Base-by-base conservation (phyloP, 1,140 invertebrate genomes). In the Eufriesea mexicana region DNA sequence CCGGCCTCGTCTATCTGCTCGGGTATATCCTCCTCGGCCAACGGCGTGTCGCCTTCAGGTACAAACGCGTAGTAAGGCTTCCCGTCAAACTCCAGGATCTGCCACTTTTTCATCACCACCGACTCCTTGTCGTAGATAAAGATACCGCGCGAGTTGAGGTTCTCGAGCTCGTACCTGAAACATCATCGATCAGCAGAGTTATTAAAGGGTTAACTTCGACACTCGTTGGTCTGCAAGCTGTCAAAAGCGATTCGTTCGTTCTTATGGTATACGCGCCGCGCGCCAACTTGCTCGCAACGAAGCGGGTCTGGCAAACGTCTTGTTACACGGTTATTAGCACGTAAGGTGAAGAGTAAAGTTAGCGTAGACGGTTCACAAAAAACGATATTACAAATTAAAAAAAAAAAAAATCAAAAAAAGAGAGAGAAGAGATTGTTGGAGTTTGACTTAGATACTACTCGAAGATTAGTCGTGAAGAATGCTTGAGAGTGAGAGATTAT, bases 31-130 rank as follows among this genome's bases (percentile, higher is more conserved):
- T 89, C 89, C 0, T 90, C 89, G 16, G 89, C 83, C 0, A 94
- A 72, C 23, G 92, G 92, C 8, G 61, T 71, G 6, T 91, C 92
- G 47, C 91, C 91, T 84, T 93, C 93, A 25, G 94, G 93, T 62
- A 94, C 89, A 74, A 94, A 94, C 1, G 93, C 94, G 78, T 94
- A 94, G 89, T 93, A 94, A 0, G 93, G 93, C 9, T 93, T 94
- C 8, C 93, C 94, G 71, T 94, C 93, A 73, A 94, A 94, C 45
- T 94, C 94, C 62, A 94, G 85, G 59, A 94, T 94, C 78, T 94
- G 93, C 94, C 94, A 94, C 72, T 94, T 94, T 51, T 90, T 91
- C 94, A 94, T 94, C 8, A 93, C 89, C 20, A 94, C 89, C 12
- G 93, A 93, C 74, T 93, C 93, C 64, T 92, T 91, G 49, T 93